phyloP scores from a whole-genome alignment of 2,888 invertebrate species.

The Pyrochroa serraticornis region DNA sequence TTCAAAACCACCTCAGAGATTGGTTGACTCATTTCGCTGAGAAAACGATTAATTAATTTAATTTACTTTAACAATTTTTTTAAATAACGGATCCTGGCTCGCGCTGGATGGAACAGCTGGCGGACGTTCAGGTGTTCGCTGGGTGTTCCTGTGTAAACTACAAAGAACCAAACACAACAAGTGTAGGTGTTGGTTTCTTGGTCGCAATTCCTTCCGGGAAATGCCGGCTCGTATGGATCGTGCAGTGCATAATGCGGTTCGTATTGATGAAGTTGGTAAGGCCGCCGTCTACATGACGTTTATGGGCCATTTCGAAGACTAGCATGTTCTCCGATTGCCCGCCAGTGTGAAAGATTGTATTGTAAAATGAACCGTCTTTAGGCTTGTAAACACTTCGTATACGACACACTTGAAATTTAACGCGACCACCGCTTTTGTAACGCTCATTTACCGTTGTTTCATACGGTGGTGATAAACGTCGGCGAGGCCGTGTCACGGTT shows the following conservation, averaged over 20 bases:
- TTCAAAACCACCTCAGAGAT: no score
- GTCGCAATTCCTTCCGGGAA: slow-evolving; percentile 27
- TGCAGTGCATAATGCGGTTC: slow-evolving; percentile 25
- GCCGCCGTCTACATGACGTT: slow-evolving; percentile 21
- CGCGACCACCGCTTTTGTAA: slow-evolving; percentile 9
- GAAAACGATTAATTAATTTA: no score
- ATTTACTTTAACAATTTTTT: no score
- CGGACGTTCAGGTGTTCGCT: slow-evolving; percentile 7
- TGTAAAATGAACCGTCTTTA: slow-evolving; percentile 19
- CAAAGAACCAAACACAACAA: slow-evolving; percentile 4
- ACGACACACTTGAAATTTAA: slow-evolving; percentile 23
- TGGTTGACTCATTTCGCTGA: no score
- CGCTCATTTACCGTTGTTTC: background rate
- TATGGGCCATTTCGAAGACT: slow-evolving; percentile 24
- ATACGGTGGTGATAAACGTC: no score
- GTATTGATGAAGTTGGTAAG: slow-evolving; percentile 29
- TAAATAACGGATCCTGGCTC: no score
- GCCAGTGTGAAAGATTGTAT: slow-evolving; percentile 19
- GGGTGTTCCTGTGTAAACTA: background rate
- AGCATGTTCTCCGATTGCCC: slow-evolving; percentile 16
- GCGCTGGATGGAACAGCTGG: no score
- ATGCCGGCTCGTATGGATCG: slow-evolving; percentile 22
- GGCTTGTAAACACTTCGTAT: slow-evolving; percentile 20
- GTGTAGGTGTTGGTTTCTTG: slow-evolving; percentile 20
- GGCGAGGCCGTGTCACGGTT: no score